These are phyloP conservation scores for Drosophila kanapiae DNA, from an alignment of 1,140 invertebrate species.

Conservation along the genomic window DNA sequence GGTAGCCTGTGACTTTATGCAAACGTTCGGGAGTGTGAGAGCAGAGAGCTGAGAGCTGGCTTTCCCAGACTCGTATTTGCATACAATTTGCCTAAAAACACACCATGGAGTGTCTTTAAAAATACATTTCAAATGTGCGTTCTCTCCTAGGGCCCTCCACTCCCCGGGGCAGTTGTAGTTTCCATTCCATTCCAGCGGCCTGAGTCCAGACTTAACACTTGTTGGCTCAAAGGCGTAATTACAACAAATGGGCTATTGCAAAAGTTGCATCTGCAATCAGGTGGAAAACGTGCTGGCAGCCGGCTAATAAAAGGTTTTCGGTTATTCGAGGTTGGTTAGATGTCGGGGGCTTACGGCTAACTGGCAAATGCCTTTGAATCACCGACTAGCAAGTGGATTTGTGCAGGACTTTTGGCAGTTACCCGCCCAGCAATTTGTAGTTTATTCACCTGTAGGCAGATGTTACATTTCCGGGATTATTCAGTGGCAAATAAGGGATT, in stretches of 20 bases:
- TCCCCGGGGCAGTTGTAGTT: slow-evolving; percentile 21
- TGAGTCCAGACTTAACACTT: slow-evolving; percentile 68
- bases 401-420: slow-evolving; percentile 37
- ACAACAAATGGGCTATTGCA: slow-evolving; percentile 74
- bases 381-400: slow-evolving; percentile 54
- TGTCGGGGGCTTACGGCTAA: slow-evolving; percentile 40
- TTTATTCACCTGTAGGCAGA: slow-evolving; percentile 34
- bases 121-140: slow-evolving; percentile 74
- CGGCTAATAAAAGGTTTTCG: slow-evolving; percentile 74
- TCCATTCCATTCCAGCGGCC: slow-evolving; percentile 17
- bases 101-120: slow-evolving; percentile 78
- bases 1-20: slow-evolving; percentile 39
- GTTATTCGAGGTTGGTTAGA: slow-evolving; percentile 27
- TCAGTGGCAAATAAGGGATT: not conserved
- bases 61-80: slow-evolving; percentile 71
- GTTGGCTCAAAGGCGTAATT: slow-evolving; percentile 82
- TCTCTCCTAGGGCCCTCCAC: slow-evolving; percentile 16
- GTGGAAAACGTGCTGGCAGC: slow-evolving; percentile 60
- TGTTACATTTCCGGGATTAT: not conserved
- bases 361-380: slow-evolving; percentile 71
- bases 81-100: slow-evolving; percentile 84
- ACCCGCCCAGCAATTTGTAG: slow-evolving; percentile 21
- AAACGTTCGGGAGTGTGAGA: slow-evolving; percentile 19
- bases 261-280: slow-evolving; percentile 71
- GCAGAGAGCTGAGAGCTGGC: slow-evolving; percentile 3